These are phyloP conservation scores for Neocrepidodera transversa DNA, from an alignment of 2,888 invertebrate genomes.

Conservation along the genomic window DNA sequence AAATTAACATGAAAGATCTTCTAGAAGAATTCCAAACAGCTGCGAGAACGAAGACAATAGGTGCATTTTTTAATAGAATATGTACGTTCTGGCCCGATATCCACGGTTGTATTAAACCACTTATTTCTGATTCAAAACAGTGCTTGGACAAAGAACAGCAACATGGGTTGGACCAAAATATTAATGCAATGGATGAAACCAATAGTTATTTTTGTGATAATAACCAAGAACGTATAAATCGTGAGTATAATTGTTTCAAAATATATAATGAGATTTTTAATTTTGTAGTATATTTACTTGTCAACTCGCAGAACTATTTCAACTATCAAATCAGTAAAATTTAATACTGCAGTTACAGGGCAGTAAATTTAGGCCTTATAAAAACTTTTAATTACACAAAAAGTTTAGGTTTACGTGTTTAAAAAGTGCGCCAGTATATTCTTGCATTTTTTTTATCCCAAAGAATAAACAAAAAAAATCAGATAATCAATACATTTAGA, in stretches of 20 bases:
- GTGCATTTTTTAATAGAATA: not conserved
- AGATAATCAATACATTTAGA: no score
- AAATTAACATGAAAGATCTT: not conserved
- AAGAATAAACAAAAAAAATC: no score
- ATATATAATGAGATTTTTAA: not conserved
- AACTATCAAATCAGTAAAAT: no score
- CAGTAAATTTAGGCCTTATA: no score
- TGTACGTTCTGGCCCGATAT: constrained; percentile 7
- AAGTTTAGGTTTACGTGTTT: no score
- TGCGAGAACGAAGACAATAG: not conserved
- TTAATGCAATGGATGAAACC: not conserved
- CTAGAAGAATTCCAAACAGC: not conserved
- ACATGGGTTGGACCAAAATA: not conserved
- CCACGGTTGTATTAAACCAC: not conserved
- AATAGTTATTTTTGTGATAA: constrained; percentile 17
- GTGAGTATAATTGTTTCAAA: constrained; percentile 13
- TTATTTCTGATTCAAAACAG: not conserved
- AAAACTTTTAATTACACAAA: no score
- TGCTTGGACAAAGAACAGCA: not conserved
- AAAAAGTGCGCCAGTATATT: no score
- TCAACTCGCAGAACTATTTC: no score
- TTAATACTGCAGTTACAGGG: no score
- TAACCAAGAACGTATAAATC: not conserved
- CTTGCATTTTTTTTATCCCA: no score
- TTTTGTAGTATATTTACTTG: no score